Percentiles rank a stretch among this genome's conserved stretches.
phyloP scores from a whole-genome alignment of 2,113 vertebrate species.

The Ictidomys tridecemlineatus region DNA sequence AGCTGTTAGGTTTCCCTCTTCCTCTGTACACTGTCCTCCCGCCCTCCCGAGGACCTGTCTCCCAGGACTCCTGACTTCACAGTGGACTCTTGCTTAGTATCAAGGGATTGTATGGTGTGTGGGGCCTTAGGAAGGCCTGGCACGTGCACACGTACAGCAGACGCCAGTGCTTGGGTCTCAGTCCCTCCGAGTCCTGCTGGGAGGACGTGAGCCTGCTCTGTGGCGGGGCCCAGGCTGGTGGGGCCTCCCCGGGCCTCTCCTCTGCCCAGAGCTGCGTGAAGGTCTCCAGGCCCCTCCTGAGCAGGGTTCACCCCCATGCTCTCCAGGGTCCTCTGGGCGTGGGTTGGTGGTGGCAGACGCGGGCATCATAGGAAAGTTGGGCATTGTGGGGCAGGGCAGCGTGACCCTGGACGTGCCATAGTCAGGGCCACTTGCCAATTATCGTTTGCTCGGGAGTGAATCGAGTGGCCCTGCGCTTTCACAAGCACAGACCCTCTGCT shows the following conservation, averaged over 20 bases:
- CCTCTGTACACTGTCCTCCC: too few species aligned
- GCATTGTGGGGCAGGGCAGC: not conserved
- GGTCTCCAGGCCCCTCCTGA: not conserved
- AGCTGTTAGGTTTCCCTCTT: not conserved
- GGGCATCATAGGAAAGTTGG: not conserved
- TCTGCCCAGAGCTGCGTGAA: not conserved
- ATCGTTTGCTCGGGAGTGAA: not conserved
- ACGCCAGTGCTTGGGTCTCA: not conserved
- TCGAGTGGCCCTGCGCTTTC: not conserved
- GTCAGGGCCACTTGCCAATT: not conserved
- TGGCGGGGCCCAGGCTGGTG: too few species aligned
- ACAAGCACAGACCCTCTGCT: not conserved
- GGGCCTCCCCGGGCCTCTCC: too few species aligned
- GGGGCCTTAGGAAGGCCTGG: rapidly evolving
- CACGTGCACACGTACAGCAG: not conserved
- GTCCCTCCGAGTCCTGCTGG: not conserved
- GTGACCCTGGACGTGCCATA: rapidly evolving
- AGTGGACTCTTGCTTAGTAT: not conserved
- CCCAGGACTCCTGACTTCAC: not conserved
- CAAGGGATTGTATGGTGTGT: not conserved
- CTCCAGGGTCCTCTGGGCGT: too few species aligned
- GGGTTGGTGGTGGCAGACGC: not conserved
- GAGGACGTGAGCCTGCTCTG: too few species aligned
- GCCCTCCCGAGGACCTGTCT: not conserved
- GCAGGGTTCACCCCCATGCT: rapidly evolving